phyloP scores from a whole-genome alignment of 2,888 invertebrate species.

The Chymomyza fuscimana region DNA sequence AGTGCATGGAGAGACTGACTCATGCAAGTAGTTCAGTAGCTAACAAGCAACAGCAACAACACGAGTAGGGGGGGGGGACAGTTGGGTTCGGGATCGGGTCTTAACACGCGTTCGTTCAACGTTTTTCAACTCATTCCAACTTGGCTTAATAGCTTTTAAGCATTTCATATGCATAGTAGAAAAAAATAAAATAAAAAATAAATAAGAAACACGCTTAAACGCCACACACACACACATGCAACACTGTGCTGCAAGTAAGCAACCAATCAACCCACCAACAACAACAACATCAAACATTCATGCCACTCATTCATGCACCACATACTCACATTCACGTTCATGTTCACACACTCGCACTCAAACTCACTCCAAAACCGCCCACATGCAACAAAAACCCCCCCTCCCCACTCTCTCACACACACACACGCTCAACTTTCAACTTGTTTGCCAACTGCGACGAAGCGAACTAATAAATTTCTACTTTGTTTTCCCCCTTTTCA shows the following conservation, averaged over 20 bases:
- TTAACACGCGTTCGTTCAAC: constrained; percentile 30
- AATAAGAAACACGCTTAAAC: constrained; percentile 8
- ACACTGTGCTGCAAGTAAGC: not conserved
- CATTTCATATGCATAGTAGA: constrained; percentile 28
- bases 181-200: not conserved
- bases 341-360: no score
- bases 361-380: constrained; percentile 1
- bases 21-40: constrained; percentile 43
- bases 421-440: constrained; percentile 48
- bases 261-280: constrained; percentile 32
- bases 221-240: constrained; percentile 28
- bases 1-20: constrained; percentile 40
- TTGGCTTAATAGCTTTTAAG: constrained; percentile 36
- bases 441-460: constrained; percentile 69
- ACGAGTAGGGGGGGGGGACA: constrained; percentile 12
- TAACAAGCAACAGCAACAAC: constrained; percentile 20
- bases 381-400: not conserved
- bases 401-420: constrained; percentile 14
- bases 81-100: constrained; percentile 1
- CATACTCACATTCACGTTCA: constrained; percentile 2
- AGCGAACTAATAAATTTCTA: constrained; percentile 73
- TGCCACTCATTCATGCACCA: constrained; percentile 22
- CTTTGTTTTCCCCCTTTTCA: constrained; percentile 59
- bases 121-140: constrained; percentile 60
- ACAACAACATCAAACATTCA: constrained; percentile 25